These are phyloP conservation scores for Euphonia xanthogaster DNA, from an alignment of 2,797 vertebrate species.

Conservation along the genomic window DNA sequence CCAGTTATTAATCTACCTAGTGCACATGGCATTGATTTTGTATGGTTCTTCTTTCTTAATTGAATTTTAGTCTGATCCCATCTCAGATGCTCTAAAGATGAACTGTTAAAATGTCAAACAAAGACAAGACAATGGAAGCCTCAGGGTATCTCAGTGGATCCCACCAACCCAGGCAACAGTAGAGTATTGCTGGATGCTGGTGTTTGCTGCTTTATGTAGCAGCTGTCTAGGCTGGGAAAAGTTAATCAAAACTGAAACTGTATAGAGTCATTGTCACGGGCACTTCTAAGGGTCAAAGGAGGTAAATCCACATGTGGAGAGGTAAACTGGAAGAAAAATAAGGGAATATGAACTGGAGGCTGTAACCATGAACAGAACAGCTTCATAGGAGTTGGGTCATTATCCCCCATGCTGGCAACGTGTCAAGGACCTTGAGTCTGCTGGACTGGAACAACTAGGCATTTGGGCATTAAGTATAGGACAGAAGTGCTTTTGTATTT, in stretches of 20 bases:
- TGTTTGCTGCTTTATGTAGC: background rate
- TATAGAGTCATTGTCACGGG: background rate
- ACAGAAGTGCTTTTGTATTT: constrained; percentile 45
- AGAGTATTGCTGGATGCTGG: background rate
- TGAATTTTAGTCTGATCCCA: background rate
- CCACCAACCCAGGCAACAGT: background rate
- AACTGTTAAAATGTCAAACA: background rate
- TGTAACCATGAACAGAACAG: background rate
- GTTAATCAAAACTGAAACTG: background rate
- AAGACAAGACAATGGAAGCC: background rate
- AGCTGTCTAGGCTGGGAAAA: background rate
- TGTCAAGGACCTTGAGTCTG: constrained; percentile 18
- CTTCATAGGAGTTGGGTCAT: background rate
- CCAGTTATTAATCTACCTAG: background rate
- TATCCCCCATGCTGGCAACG: background rate
- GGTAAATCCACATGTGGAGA: background rate
- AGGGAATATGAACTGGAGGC: background rate
- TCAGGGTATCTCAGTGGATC: background rate
- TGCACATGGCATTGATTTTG: background rate
- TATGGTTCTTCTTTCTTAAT: background rate
- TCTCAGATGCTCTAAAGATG: background rate
- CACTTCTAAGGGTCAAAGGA: background rate
- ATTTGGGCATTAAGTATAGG: constrained; percentile 24
- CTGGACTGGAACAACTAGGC: constrained; percentile 7
- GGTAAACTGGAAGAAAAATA: background rate